Percentiles rank a stretch among this genome's conserved stretches.
phyloP scores from a whole-genome alignment of 53 echinoderm and acorn worm genomes.

The Astropecten irregularis region DNA sequence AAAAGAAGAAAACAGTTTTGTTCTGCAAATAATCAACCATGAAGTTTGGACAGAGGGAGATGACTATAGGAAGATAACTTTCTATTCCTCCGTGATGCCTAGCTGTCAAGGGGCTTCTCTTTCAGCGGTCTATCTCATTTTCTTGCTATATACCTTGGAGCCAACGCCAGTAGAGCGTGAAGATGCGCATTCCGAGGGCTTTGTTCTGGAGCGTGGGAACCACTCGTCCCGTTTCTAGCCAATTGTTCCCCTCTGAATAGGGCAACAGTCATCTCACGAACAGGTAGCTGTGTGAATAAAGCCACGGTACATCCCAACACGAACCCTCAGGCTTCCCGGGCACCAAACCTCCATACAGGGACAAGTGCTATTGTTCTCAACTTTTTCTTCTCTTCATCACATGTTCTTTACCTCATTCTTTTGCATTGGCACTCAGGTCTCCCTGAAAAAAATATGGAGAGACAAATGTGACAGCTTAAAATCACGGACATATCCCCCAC shows the following conservation, averaged over 20 bases:
- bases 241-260: conserved; percentile 24
- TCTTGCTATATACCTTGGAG: neutral
- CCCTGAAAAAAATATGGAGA: too few species aligned
- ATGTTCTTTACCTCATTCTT: too few species aligned
- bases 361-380: conserved; percentile 38
- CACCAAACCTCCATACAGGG: neutral
- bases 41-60: too few species aligned
- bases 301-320: neutral
- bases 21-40: too few species aligned
- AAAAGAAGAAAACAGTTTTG: too few species aligned
- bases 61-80: too few species aligned
- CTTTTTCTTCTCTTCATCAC: neutral
- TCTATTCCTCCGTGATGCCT: too few species aligned
- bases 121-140: neutral
- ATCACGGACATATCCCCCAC: neutral
- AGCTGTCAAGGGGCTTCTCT: too few species aligned
- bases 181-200: conserved; percentile 11
- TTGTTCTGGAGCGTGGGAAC: conserved; percentile 39
- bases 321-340: neutral
- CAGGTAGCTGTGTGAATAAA: conserved; percentile 32
- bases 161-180: neutral
- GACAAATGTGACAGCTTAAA: too few species aligned
- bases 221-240: neutral
- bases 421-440: too few species aligned
- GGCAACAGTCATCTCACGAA: neutral